phyloP scores from a whole-genome alignment of 2,113 vertebrate species.

The Notarius lentiginosus region DNA sequence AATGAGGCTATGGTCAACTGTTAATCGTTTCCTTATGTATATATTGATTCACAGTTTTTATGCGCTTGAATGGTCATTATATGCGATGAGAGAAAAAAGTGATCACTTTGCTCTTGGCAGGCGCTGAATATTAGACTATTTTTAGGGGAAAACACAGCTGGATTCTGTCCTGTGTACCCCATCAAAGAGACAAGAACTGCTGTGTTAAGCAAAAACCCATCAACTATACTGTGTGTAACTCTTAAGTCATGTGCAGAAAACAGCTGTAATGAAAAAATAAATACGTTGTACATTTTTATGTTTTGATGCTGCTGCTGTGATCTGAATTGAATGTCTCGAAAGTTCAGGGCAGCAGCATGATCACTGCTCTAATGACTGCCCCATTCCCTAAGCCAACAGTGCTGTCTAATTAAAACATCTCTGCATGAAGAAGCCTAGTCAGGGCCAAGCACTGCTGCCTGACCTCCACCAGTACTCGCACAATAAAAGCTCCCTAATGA shows the following conservation, averaged over 20 bases:
- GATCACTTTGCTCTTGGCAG: background rate
- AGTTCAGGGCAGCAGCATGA: slow-evolving; percentile 11
- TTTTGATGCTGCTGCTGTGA: background rate
- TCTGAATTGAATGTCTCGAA: background rate
- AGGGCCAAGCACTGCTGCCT: slow-evolving; percentile 46
- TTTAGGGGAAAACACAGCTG: background rate
- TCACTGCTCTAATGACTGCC: slow-evolving; percentile 41
- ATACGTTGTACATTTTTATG: background rate
- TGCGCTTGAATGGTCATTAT: background rate
- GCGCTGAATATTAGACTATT: background rate
- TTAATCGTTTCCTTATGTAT: background rate
- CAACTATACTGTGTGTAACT: background rate
- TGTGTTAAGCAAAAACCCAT: background rate
- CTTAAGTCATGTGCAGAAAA: background rate
- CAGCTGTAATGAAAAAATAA: background rate
- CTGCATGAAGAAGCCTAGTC: slow-evolving; percentile 56
- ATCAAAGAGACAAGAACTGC: background rate
- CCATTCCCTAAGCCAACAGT: slow-evolving; percentile 43
- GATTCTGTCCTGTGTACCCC: background rate
- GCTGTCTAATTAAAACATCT: slow-evolving; percentile 65
- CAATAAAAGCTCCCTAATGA: slow-evolving; percentile 49
- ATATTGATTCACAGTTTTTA: background rate
- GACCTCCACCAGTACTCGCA: slow-evolving; percentile 48
- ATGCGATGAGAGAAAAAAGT: background rate
- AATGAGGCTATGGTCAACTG: background rate